Evolutionary conservation across 2,888 invertebrate species (phyloP), one percentile per base, ranked within the genome.

Genomic region (Maniola hyperantus): DNA sequence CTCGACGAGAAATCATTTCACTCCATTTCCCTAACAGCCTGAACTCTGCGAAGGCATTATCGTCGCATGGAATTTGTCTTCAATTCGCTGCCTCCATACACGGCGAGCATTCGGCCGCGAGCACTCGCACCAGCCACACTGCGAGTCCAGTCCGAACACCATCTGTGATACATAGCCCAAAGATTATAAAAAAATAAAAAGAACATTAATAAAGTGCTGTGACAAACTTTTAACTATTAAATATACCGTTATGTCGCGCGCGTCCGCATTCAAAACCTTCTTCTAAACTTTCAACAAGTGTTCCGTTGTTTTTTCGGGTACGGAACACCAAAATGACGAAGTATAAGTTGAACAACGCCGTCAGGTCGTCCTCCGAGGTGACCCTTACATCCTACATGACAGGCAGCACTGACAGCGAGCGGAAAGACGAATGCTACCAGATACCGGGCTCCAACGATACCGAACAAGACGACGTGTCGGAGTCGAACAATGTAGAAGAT

Each of bases 301-400:
- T 18, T 48, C 48, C 48, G 18, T 8, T 48, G 15, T 18, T 8
- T 6, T 26, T 46, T 6, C 8, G 15, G 6, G 46, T 15, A 46
- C 15, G 46, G 46, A 46, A 46, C 46, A n/a, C 33, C 0, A 86
- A 77, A 71, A 93, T 93, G 93, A 93, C 93, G 62, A 94, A 93
- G 77, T 94, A 93, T 79, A 93, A 93, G 76, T 76, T 94, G 75
- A 93, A 91, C 78, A 91, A 92, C 74, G 83, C 85, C 11, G 78
- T 82, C 57, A 83, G 85, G 0, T 83, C 89, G 8, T 76, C 89
- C 39, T 83, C 88, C 8, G 89, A 89, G 72, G 92, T 92, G 77
- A 91, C 90, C 0, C 77, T 92, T n/a, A 92, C 91, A 1, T 84
- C 91, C n/a, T 92, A 87, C 79, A 82, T 91, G 81, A 77, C 86